These are phyloP conservation scores for Rachycentron canadum DNA, from an alignment of 2,797 vertebrate genomes.

Conservation along the genomic window DNA sequence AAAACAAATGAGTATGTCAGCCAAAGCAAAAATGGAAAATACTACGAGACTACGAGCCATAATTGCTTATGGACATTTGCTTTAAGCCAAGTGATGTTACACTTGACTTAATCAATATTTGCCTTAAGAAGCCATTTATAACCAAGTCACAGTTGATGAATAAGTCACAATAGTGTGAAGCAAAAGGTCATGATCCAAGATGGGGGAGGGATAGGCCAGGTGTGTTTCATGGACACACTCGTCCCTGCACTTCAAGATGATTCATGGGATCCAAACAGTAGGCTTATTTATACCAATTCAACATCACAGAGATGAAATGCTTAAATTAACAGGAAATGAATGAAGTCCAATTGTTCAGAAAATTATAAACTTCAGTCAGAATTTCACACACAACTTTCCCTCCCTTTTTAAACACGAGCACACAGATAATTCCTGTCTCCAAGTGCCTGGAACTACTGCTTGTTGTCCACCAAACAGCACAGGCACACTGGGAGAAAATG, in stretches of 20 bases:
- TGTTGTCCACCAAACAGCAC: constrained; percentile 60
- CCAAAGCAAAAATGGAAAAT: constrained; percentile 76
- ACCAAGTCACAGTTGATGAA: constrained; percentile 79
- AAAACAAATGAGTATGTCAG: constrained; percentile 81
- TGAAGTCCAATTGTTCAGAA: constrained; percentile 21
- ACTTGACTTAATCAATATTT: constrained; percentile 85
- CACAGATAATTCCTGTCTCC: constrained; percentile 29
- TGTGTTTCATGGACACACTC: constrained; percentile 32
- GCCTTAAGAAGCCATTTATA: constrained; percentile 82
- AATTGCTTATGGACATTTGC: constrained; percentile 86
- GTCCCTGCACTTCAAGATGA: constrained; percentile 55
- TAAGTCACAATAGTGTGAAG: constrained; percentile 69
- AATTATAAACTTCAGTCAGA: constrained; percentile 29
- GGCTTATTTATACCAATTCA: constrained; percentile 39
- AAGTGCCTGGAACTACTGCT: constrained; percentile 53
- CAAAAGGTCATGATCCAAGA: constrained; percentile 64
- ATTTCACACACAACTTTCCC: constrained; percentile 18
- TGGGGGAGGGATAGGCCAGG: constrained; percentile 36
- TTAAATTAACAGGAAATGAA: constrained; percentile 16
- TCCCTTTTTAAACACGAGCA: constrained; percentile 38
- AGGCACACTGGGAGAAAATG: constrained; percentile 66
- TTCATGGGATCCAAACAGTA: constrained; percentile 59
- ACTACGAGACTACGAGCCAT: constrained; percentile 42
- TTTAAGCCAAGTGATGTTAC: constrained; percentile 82
- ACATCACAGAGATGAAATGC: not conserved